Conservation (phyloP, 1,140 invertebrate genomes). For the Atta colombica region DNA sequence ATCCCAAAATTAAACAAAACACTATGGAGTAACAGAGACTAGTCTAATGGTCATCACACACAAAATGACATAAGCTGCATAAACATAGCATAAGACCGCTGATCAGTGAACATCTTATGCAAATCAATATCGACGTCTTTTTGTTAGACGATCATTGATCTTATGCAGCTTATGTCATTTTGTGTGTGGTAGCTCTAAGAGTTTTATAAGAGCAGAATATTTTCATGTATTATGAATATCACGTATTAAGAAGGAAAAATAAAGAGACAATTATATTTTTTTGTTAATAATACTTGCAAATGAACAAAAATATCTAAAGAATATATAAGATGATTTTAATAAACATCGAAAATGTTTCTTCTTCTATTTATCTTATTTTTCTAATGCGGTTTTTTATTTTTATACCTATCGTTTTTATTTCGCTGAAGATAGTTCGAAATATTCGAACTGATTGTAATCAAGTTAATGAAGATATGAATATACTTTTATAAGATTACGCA, state of each 20-base stretch:
- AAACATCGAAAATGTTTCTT: background rate
- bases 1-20: conserved; percentile 35
- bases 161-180: background rate
- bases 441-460: no score
- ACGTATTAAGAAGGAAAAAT: background rate
- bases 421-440: no score
- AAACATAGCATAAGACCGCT: no score
- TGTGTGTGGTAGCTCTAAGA: background rate
- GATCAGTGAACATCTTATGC: no score
- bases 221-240: background rate
- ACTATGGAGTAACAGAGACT: background rate
- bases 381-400: no score
- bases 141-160: no score
- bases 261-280: background rate
- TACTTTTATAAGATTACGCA: no score
- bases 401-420: no score
- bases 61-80: no score
- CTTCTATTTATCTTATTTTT: background rate
- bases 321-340: background rate
- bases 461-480: no score
- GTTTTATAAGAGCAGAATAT: background rate
- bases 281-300: conserved; percentile 12
- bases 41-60: background rate
- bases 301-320: background rate
- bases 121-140: no score